phyloP scores from a whole-genome alignment of 2,113 vertebrate genomes.

The Athene cunicularia region DNA sequence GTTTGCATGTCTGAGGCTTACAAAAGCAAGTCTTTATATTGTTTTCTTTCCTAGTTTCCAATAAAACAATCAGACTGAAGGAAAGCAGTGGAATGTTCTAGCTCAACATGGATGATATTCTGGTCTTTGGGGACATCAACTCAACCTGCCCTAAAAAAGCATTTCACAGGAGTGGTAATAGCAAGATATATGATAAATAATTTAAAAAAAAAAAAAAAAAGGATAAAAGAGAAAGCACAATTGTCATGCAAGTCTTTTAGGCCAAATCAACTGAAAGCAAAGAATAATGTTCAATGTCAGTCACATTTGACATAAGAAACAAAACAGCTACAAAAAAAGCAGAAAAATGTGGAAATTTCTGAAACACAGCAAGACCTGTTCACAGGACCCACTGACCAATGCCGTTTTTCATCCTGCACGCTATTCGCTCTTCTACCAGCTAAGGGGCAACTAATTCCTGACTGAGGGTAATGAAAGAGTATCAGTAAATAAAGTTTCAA shows the following conservation, averaged over 20 bases:
- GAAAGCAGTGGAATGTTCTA: not conserved
- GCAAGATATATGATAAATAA: not conserved
- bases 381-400: not conserved
- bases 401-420: not conserved
- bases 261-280: not conserved
- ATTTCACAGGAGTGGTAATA: not conserved
- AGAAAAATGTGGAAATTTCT: not conserved
- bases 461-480: not conserved
- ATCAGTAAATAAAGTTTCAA: not conserved
- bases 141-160: not conserved
- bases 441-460: not conserved
- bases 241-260: not conserved
- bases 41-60: not conserved
- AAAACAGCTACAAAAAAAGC: not conserved
- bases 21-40: not conserved
- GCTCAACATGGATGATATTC: not conserved
- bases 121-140: not conserved
- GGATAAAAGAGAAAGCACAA: not conserved
- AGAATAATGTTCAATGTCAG: not conserved
- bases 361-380: not conserved
- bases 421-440: not conserved
- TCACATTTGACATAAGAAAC: not conserved
- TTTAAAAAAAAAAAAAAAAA: not conserved
- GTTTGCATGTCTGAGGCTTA: not conserved
- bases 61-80: not conserved